These are phyloP conservation scores for Tachyglossus aculeatus DNA, from an alignment of 2,797 vertebrate species.

Conservation along the genomic window DNA sequence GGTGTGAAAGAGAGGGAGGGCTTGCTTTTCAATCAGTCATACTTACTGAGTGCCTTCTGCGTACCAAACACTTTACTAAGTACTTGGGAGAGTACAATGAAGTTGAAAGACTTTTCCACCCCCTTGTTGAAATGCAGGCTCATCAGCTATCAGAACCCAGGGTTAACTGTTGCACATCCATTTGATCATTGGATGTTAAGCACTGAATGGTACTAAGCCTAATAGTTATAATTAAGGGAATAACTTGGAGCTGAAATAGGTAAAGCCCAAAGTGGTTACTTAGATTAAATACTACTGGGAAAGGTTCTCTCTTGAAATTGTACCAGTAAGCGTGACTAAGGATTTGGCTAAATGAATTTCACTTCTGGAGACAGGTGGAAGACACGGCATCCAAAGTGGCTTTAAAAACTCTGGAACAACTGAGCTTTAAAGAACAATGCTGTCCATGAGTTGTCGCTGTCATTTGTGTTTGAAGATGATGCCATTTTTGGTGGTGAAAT, in stretches of 20 bases:
- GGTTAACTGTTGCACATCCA: background rate
- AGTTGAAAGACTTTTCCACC: too few species aligned
- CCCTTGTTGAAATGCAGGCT: background rate
- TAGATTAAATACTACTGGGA: constrained; percentile 21
- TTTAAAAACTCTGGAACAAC: constrained; percentile 14
- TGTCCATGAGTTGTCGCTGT: constrained; percentile 11
- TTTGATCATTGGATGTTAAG: constrained; percentile 23
- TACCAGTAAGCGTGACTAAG: constrained; percentile 38
- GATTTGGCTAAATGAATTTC: constrained; percentile 50
- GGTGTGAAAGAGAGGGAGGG: too few species aligned
- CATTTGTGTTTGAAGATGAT: too few species aligned
- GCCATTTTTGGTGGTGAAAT: too few species aligned
- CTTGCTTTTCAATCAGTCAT: too few species aligned
- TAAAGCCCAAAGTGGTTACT: constrained; percentile 39
- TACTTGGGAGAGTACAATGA: too few species aligned
- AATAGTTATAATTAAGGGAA: constrained; percentile 1
- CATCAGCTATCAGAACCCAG: constrained; percentile 5
- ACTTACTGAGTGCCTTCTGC: too few species aligned
- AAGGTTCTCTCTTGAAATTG: constrained; percentile 2
- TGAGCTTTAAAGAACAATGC: constrained; percentile 17
- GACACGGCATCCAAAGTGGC: constrained; percentile 10
- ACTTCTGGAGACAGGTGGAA: constrained; percentile 32
- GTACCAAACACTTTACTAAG: too few species aligned
- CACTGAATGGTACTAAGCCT: constrained; percentile 27
- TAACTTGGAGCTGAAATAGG: constrained; percentile 24